These are phyloP conservation scores for Synchiropus splendidus DNA, from an alignment of 2,113 vertebrate species.

Conservation along the genomic window DNA sequence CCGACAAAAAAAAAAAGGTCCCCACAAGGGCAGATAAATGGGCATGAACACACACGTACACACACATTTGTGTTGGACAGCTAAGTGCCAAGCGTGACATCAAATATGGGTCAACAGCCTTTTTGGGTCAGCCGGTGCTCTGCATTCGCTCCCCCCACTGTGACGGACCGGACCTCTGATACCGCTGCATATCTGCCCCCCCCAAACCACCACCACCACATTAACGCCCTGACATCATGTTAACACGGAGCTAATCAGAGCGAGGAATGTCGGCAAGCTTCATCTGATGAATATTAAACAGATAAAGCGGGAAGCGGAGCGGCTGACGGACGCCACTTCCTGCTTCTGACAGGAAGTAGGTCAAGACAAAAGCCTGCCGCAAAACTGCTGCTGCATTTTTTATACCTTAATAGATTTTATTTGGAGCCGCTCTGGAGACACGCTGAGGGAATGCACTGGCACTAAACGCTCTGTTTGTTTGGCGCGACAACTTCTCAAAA, in stretches of 20 bases:
- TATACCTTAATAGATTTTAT: too few relatives aligned
- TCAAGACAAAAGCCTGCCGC: too few relatives aligned
- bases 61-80: constrained; percentile 5
- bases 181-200: constrained; percentile 3
- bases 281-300: constrained; percentile 51
- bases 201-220: too few relatives aligned
- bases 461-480: too few relatives aligned
- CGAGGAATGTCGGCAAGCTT: constrained; percentile 24
- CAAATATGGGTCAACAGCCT: constrained; percentile 48
- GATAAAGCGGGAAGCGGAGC: constrained; percentile 28
- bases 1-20: too few relatives aligned
- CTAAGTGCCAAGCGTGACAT: constrained; percentile 22
- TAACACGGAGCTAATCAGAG: constrained; percentile 14
- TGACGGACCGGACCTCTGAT: constrained; percentile 11
- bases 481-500: too few relatives aligned
- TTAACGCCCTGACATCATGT: constrained; percentile 25
- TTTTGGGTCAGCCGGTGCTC: constrained; percentile 35
- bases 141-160: constrained; percentile 11
- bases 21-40: too few relatives aligned
- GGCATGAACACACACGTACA: neutral
- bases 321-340: constrained; percentile 15
- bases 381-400: too few relatives aligned
- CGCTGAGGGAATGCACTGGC: too few relatives aligned
- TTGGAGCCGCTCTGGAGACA: too few relatives aligned
- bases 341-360: neutral